Evolutionary conservation across 2,113 vertebrate genomes (phyloP).

Genomic region (Raphicerus campestris): DNA sequence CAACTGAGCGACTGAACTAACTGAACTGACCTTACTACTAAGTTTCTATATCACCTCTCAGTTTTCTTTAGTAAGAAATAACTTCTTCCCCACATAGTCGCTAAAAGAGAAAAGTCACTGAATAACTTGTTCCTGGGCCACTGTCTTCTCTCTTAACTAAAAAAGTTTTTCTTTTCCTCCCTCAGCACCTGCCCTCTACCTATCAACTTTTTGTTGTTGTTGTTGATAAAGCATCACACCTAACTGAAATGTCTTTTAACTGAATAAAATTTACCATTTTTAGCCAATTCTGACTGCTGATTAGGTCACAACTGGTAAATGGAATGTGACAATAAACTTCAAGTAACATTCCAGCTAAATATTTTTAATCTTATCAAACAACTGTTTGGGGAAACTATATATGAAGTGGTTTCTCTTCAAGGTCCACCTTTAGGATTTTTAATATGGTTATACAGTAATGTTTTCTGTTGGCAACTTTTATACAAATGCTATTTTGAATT

Average conservation of each 20-base stretch:
- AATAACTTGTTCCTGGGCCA: background rate
- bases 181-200: background rate
- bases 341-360: background rate
- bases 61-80: background rate
- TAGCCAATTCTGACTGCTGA: background rate
- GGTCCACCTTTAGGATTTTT: background rate
- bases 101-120: background rate
- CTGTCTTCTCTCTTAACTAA: background rate
- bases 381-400: background rate
- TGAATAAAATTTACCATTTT: background rate
- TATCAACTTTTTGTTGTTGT: background rate
- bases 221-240: background rate
- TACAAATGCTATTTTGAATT: background rate
- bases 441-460: background rate
- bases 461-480: background rate
- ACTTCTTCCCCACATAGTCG: background rate
- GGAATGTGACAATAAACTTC: background rate
- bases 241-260: background rate
- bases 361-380: background rate
- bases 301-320: background rate
- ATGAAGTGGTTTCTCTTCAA: background rate
- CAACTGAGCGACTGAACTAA: too few relatives aligned
- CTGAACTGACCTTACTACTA: background rate
- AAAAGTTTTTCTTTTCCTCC: background rate
- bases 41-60: background rate